These are phyloP conservation scores for Rhinopomastus cyanomelas DNA, from an alignment of 2,113 vertebrate genomes.

Conservation along the genomic window DNA sequence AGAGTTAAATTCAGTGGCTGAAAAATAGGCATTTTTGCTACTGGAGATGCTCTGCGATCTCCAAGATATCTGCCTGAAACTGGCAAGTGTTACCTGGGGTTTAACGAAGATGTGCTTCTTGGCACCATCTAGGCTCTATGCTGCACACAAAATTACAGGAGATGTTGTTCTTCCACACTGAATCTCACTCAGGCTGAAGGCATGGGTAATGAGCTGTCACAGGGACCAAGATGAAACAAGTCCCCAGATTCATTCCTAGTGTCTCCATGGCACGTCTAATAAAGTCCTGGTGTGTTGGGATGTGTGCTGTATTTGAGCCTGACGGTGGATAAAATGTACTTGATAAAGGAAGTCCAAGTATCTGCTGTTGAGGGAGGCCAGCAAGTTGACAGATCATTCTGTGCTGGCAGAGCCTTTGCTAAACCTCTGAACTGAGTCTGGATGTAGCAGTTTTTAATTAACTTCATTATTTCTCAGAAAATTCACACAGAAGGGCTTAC, in stretches of 20 bases:
- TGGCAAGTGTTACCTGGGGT: not conserved
- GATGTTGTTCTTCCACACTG: not conserved
- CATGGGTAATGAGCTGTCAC: not conserved
- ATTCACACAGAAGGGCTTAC: not conserved
- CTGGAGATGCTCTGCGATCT: not conserved
- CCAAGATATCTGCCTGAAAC: not conserved
- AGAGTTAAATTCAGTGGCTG: not conserved
- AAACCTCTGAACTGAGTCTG: not conserved
- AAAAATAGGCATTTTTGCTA: not conserved
- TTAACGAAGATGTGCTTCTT: not conserved
- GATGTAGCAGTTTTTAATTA: conserved; percentile 17
- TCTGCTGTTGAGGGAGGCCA: not conserved
- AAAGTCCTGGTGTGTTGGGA: not conserved
- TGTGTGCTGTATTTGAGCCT: not conserved
- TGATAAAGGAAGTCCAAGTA: not conserved
- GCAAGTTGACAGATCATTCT: not conserved
- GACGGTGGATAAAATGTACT: not conserved
- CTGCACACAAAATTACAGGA: not conserved
- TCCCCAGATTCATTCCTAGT: not conserved
- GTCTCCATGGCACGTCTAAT: not conserved
- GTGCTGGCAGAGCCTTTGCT: not conserved
- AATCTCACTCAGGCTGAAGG: not conserved
- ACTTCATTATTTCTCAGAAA: conserved; percentile 28
- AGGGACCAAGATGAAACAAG: not conserved
- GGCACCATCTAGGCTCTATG: not conserved